phyloP scores from a whole-genome alignment of 2,113 vertebrate genomes.

The Ameiurus melas region DNA sequence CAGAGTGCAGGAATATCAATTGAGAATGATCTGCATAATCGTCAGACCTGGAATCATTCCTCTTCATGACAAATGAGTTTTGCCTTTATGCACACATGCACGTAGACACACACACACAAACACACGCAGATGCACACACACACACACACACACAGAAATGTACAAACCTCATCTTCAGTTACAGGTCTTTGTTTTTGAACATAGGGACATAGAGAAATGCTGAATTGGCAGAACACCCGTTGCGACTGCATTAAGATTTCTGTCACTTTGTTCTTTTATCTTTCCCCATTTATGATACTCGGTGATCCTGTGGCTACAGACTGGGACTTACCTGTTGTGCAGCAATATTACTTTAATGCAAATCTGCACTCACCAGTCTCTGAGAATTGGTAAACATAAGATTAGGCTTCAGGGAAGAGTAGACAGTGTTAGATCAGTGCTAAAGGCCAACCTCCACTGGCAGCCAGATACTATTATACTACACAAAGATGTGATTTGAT shows the following conservation, averaged over 20 bases:
- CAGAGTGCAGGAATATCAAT: slow-evolving; percentile 51
- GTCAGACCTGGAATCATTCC: slow-evolving; percentile 28
- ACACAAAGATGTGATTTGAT: slow-evolving; percentile 27
- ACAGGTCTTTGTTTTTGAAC: slow-evolving; percentile 50
- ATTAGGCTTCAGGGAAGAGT: slow-evolving; percentile 15
- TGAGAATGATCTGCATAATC: slow-evolving; percentile 50
- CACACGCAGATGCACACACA: not conserved
- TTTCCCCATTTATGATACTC: slow-evolving; percentile 36
- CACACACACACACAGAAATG: not conserved
- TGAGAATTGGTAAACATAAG: not conserved
- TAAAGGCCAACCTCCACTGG: slow-evolving; percentile 26
- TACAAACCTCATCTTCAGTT: slow-evolving; percentile 13
- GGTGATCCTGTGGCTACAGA: not conserved
- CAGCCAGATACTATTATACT: slow-evolving; percentile 39
- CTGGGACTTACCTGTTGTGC: slow-evolving; percentile 41
- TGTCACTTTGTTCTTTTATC: slow-evolving; percentile 41
- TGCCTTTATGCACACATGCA: not conserved
- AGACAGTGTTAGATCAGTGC: slow-evolving; percentile 1
- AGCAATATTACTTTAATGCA: not conserved
- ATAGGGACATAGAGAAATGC: slow-evolving; percentile 17
- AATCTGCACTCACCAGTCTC: not conserved
- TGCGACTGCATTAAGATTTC: slow-evolving; percentile 39
- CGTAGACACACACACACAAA: not conserved
- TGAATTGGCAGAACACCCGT: slow-evolving; percentile 43
- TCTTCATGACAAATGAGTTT: slow-evolving; percentile 49